phyloP scores from a whole-genome alignment of 2,113 vertebrate genomes.

The Eupsittula cactorum region DNA sequence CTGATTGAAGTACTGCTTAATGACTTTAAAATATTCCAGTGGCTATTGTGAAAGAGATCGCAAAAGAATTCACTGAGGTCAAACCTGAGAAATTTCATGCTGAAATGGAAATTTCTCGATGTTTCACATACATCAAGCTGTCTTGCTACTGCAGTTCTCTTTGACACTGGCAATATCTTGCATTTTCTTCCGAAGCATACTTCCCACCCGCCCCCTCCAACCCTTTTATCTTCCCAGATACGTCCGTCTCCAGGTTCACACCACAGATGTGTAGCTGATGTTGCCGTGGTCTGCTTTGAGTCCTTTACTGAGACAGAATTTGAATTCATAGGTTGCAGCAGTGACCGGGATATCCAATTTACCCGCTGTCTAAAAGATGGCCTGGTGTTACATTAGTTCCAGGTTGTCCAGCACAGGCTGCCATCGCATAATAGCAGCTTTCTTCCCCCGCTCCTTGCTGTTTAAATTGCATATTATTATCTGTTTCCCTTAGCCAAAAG shows the following conservation, averaged over 20 bases:
- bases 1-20: neutral
- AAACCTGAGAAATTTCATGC: neutral
- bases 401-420: neutral
- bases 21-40: neutral
- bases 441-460: neutral
- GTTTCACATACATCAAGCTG: neutral
- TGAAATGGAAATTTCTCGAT: constrained; percentile 4
- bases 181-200: neutral
- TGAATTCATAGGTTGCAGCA: neutral
- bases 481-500: neutral
- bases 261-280: neutral
- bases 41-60: neutral
- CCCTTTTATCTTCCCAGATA: neutral
- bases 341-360: neutral
- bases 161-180: neutral
- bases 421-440: neutral
- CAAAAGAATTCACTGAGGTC: constrained; percentile 3
- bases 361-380: neutral
- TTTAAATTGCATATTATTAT: constrained; percentile 25
- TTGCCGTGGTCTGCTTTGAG: neutral
- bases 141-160: neutral
- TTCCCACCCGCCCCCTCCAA: neutral
- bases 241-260: neutral
- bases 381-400: neutral
- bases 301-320: neutral